Evolutionary conservation across 1,140 invertebrate species (phyloP).

Genomic region (Lasaia peninsularis): DNA sequence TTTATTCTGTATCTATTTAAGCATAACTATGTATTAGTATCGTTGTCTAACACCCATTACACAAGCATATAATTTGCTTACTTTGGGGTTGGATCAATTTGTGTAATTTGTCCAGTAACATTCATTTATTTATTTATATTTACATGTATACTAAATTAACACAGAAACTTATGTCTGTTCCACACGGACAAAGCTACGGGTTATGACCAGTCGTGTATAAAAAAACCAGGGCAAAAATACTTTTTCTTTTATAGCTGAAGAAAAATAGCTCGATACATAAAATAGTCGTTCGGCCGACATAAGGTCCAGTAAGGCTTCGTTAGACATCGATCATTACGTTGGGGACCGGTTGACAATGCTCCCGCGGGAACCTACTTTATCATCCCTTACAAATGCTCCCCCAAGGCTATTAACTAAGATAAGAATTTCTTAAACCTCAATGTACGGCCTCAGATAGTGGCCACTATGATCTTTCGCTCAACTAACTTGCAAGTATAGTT

Average conservation of each 20-base stretch:
- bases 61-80: no score
- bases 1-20: no score
- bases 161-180: no score
- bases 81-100: no score
- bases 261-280: constrained; percentile 5
- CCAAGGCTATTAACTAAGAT: constrained; percentile 7
- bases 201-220: no score
- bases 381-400: constrained; percentile 2
- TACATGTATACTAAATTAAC: no score
- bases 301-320: constrained; percentile 4
- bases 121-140: no score
- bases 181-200: no score
- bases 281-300: not conserved
- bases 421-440: constrained; percentile 7
- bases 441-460: not conserved
- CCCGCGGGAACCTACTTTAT: constrained; percentile 4
- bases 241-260: not conserved
- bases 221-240: no score
- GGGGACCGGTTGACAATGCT: constrained; percentile 4
- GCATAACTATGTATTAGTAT: no score
- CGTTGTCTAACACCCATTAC: no score
- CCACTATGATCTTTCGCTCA: not conserved
- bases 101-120: no score
- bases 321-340: constrained; percentile 3
- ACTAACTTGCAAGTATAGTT: not conserved